A percentile compares a stretch with the other conserved stretches of the same genome.
phyloP scores from a whole-genome alignment of 2,113 vertebrate genomes.

The Nothoprocta pentlandii region DNA sequence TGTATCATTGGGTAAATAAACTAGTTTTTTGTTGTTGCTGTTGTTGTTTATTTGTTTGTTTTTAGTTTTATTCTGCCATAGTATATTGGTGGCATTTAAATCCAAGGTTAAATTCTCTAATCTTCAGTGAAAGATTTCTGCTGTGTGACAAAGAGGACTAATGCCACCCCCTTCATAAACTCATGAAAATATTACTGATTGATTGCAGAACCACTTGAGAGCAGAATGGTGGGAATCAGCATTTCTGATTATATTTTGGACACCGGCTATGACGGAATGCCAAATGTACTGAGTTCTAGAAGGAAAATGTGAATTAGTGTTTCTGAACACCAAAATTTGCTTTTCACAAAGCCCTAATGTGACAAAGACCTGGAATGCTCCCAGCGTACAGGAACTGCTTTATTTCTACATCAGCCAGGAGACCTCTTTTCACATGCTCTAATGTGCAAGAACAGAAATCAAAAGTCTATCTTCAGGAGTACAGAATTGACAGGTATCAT shows the following conservation, averaged over 20 bases:
- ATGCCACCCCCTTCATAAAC: accelerated
- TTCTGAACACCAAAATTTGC: neutral
- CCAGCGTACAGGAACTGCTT: neutral
- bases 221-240: accelerated
- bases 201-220: neutral
- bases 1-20: neutral
- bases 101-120: neutral
- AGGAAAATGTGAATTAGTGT: neutral
- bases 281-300: neutral
- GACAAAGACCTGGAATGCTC: neutral
- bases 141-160: neutral
- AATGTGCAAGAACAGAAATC: neutral
- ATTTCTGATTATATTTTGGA: neutral
- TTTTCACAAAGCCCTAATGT: neutral
- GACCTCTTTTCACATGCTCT: neutral
- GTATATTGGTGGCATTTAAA: neutral
- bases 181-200: accelerated
- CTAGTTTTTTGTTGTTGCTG: neutral
- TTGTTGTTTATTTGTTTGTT: neutral
- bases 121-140: neutral
- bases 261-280: accelerated
- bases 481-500: neutral
- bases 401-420: neutral
- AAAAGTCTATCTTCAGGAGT: neutral
- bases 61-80: neutral